phyloP scores from a whole-genome alignment of 2,888 invertebrate species.

The Lacanobia wlatinum region DNA sequence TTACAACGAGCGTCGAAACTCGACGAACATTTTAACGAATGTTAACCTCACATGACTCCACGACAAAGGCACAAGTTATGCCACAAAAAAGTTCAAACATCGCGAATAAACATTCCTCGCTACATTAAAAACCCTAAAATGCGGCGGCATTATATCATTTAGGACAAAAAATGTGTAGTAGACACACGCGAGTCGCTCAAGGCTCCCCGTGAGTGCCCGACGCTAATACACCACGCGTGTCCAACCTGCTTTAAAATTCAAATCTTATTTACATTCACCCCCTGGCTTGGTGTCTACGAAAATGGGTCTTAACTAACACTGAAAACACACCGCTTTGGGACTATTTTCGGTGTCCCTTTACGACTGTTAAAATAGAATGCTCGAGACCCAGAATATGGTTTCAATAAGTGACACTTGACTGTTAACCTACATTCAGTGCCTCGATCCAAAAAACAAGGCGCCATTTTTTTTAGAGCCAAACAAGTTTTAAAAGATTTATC shows the following conservation, averaged over 20 bases:
- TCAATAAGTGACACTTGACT: slow-evolving; percentile 74
- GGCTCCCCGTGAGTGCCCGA: slow-evolving; percentile 47
- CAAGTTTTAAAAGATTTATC: not conserved
- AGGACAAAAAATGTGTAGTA: slow-evolving; percentile 56
- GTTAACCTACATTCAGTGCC: slow-evolving; percentile 42
- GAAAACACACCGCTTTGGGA: slow-evolving; percentile 78
- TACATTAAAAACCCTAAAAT: slow-evolving; percentile 60
- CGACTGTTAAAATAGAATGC: slow-evolving; percentile 85
- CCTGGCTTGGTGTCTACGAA: slow-evolving; percentile 77
- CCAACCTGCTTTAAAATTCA: slow-evolving; percentile 84
- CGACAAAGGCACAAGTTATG: slow-evolving; percentile 63
- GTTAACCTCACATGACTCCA: slow-evolving; percentile 63
- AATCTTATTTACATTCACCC: slow-evolving; percentile 88
- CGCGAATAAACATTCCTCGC: slow-evolving; percentile 56
- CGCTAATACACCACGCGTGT: slow-evolving; percentile 62
- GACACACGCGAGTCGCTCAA: slow-evolving; percentile 57
- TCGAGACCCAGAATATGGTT: slow-evolving; percentile 82
- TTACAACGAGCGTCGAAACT: slow-evolving; percentile 56
- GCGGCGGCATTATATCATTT: slow-evolving; percentile 61
- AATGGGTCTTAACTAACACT: slow-evolving; percentile 81
- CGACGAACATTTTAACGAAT: slow-evolving; percentile 64
- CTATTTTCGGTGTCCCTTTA: slow-evolving; percentile 85
- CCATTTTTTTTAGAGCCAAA: not conserved
- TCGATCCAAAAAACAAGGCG: not conserved
- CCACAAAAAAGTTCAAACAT: slow-evolving; percentile 66